Conservation (phyloP, 2,888 invertebrate genomes). For the Empis stercorea region DNA sequence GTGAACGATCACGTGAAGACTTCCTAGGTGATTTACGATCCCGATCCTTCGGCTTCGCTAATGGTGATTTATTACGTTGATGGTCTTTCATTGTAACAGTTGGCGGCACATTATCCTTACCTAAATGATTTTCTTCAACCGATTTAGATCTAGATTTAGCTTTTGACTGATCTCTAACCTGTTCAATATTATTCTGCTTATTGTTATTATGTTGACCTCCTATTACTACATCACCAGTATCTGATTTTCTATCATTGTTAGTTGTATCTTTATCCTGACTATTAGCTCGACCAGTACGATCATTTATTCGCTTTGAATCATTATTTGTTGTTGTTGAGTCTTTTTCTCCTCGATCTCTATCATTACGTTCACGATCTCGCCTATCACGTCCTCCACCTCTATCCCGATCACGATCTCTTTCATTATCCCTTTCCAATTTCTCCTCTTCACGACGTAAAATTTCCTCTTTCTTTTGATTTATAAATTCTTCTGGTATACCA, state of each 20-base stretch:
- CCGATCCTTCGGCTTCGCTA: constrained; percentile 25
- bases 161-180: constrained; percentile 21
- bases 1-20: constrained; percentile 27
- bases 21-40: constrained; percentile 19
- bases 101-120: constrained; percentile 6
- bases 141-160: constrained; percentile 36
- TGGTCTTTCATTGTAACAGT: constrained; percentile 9
- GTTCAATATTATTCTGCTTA: constrained; percentile 18
- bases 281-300: neutral
- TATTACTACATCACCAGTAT: constrained; percentile 14
- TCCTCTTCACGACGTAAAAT: constrained; percentile 62
- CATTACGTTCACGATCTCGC: constrained; percentile 15
- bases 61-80: constrained; percentile 22
- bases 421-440: constrained; percentile 30
- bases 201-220: constrained; percentile 11
- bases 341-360: constrained; percentile 22
- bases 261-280: constrained; percentile 21
- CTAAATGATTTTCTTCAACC: constrained; percentile 22
- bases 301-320: neutral
- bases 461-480: constrained; percentile 95
- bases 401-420: constrained; percentile 15
- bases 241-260: too few relatives aligned
- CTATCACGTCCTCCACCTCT: constrained; percentile 30
- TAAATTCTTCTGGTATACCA: constrained; percentile 88
- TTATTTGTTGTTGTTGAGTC: neutral